These are phyloP conservation scores for Leptoteleia sp. DNA, from an alignment of 1,140 invertebrate species.

Conservation along the genomic window DNA sequence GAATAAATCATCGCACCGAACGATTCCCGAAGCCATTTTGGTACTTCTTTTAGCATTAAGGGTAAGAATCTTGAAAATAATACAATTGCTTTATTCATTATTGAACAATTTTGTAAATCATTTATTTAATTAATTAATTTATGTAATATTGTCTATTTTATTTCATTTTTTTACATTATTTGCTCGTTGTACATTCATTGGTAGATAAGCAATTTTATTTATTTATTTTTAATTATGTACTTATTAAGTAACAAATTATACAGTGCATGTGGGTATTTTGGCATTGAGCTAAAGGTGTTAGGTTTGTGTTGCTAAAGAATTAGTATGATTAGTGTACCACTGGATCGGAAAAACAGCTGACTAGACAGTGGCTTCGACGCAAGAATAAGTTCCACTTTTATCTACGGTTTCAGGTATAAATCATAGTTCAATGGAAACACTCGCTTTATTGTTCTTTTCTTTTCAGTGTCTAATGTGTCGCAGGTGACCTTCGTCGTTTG, in stretches of 20 bases:
- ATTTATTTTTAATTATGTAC: not conserved
- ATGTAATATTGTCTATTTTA: no score
- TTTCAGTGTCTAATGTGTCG: constrained; percentile 62
- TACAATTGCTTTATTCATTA: constrained; percentile 3
- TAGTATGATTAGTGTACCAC: constrained; percentile 70
- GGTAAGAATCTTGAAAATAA: constrained; percentile 68
- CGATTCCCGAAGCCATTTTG: constrained; percentile 90
- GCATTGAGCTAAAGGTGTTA: constrained; percentile 46
- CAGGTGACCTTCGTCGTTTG: constrained; percentile 18
- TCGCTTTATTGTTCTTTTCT: constrained; percentile 12
- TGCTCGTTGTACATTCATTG: no score
- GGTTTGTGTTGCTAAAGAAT: constrained; percentile 61
- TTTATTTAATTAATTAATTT: no score
- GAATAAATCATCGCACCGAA: constrained; percentile 85
- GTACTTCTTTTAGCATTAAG: constrained; percentile 94
- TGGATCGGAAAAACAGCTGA: constrained; percentile 68
- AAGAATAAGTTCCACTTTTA: constrained; percentile 75
- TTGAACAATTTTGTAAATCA: no score
- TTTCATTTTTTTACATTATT: constrained; percentile 5
- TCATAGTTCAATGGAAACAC: constrained; percentile 6
- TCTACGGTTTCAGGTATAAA: constrained; percentile 70
- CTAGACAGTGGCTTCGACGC: constrained; percentile 66
- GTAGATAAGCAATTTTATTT: not conserved
- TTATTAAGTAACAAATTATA: not conserved
- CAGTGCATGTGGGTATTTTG: constrained; percentile 16